Percentiles rank a stretch among this genome's conserved stretches.
phyloP scores from a whole-genome alignment of 1,140 invertebrate genomes.

The Himalopsyche phryganea region DNA sequence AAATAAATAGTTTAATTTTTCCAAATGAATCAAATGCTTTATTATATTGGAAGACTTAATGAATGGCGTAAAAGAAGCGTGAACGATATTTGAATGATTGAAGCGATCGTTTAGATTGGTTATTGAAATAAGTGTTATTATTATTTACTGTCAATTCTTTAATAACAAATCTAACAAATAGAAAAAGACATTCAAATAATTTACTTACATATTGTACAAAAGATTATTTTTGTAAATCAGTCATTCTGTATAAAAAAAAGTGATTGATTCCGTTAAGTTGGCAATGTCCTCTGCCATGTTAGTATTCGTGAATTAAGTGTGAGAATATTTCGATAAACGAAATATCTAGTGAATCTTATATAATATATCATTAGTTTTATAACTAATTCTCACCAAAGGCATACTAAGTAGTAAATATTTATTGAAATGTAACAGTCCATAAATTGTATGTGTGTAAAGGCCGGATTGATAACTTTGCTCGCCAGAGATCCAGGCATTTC shows the following conservation, averaged over 20 bases:
- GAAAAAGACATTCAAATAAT: neutral
- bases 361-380: too few relatives aligned
- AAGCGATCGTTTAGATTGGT: neutral
- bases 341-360: too few relatives aligned
- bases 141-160: constrained; percentile 6
- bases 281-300: neutral
- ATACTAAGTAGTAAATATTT: too few relatives aligned
- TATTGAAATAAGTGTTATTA: neutral
- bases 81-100: too few relatives aligned
- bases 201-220: neutral
- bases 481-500: too few relatives aligned
- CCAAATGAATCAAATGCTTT: constrained; percentile 6
- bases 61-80: constrained; percentile 3
- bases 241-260: neutral
- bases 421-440: too few relatives aligned
- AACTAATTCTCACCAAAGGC: too few relatives aligned
- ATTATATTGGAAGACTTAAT: constrained; percentile 21
- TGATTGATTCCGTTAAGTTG: neutral
- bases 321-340: too few relatives aligned
- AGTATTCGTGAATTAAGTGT: too few relatives aligned
- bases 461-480: too few relatives aligned
- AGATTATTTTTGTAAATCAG: neutral
- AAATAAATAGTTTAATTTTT: neutral
- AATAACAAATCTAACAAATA: neutral
- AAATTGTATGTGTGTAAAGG: too few relatives aligned